These are phyloP conservation scores for Latrodectus geometricus DNA, from an alignment of 1,140 invertebrate genomes.

Conservation along the genomic window DNA sequence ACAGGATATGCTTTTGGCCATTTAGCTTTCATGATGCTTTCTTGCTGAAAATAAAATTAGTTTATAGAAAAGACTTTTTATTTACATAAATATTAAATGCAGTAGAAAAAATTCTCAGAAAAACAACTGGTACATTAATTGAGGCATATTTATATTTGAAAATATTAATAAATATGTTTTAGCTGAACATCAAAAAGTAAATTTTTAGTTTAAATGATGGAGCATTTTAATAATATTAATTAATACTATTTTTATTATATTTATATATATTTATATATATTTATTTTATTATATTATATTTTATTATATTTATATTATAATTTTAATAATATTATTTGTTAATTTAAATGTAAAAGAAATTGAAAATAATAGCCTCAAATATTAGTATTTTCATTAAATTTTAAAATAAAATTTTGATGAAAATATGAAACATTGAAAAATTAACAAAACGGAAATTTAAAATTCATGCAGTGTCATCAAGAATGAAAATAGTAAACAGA, in stretches of 20 bases:
- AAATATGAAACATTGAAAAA: not conserved
- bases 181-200: not conserved
- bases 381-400: no score
- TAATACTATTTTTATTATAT: no score
- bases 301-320: no score
- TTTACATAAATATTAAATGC: not conserved
- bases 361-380: not conserved
- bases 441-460: no score
- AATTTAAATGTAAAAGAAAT: not conserved
- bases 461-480: no score
- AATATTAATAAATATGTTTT: not conserved
- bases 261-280: no score
- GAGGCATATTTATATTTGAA: not conserved
- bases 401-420: not conserved
- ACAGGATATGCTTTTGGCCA: constrained; percentile 85
- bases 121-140: not conserved
- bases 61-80: constrained; percentile 12
- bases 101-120: not conserved
- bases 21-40: constrained; percentile 80
- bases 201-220: no score
- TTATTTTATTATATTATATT: no score
- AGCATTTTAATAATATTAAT: no score
- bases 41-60: constrained; percentile 71
- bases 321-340: no score
- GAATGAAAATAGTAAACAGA: no score